Conservation (phyloP, 2,888 invertebrate genomes). For the Catotricha subobsoleta region DNA sequence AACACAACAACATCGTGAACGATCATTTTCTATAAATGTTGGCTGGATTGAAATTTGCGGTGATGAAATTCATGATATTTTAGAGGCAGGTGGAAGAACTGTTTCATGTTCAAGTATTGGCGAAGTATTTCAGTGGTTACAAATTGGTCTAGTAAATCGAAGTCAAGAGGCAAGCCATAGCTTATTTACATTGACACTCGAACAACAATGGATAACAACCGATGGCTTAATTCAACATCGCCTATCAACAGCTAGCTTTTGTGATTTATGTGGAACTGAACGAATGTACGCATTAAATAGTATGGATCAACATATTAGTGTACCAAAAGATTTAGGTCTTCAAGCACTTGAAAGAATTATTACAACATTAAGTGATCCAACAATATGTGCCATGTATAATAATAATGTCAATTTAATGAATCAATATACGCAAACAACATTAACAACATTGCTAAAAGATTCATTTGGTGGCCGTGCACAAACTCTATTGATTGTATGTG, state of each 20-base stretch:
- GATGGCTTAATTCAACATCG: slow-evolving; percentile 50
- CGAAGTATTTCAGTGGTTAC: slow-evolving; percentile 52
- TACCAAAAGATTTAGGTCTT: slow-evolving; percentile 42
- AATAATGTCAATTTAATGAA: neutral
- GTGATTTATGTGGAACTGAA: slow-evolving; percentile 44
- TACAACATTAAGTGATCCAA: slow-evolving; percentile 34
- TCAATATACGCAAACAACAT: slow-evolving; percentile 40
- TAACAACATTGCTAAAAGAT: slow-evolving; percentile 51
- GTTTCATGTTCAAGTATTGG: slow-evolving; percentile 41
- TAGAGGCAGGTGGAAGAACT: slow-evolving; percentile 35
- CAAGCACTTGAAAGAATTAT: slow-evolving; percentile 49
- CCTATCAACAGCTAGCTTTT: slow-evolving; percentile 55
- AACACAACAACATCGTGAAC: slow-evolving; percentile 38
- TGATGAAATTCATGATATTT: slow-evolving; percentile 42
- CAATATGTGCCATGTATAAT: neutral
- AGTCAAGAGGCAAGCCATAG: slow-evolving; percentile 41
- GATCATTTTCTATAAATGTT: slow-evolving; percentile 45
- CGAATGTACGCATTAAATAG: slow-evolving; percentile 31
- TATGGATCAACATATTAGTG: slow-evolving; percentile 30
- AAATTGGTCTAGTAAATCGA: slow-evolving; percentile 43
- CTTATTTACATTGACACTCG: slow-evolving; percentile 52
- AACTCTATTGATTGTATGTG: slow-evolving; percentile 51
- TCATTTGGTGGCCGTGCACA: slow-evolving; percentile 60
- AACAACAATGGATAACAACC: slow-evolving; percentile 52
- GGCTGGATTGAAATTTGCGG: slow-evolving; percentile 57